These are phyloP conservation scores for Listrodromus nycthemerus DNA, from an alignment of 2,888 invertebrate species.

Conservation along the genomic window DNA sequence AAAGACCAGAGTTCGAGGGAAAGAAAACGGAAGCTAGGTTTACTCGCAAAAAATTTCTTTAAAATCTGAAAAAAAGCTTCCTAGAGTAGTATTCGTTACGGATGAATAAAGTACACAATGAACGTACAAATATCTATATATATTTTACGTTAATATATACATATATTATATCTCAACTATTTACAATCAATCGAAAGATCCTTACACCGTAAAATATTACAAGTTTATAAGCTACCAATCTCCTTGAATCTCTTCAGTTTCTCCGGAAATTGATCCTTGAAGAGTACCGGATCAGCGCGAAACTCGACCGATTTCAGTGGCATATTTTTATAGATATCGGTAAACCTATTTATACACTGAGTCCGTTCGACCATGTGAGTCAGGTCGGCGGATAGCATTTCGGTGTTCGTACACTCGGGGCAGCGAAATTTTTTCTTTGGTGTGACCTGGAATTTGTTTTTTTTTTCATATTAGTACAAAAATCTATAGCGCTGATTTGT, in stretches of 20 bases:
- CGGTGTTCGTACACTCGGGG: slow-evolving; percentile 96
- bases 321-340: slow-evolving; percentile 93
- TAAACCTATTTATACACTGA: slow-evolving; percentile 92
- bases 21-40: not conserved
- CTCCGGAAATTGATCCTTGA: slow-evolving; percentile 93
- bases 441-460: slow-evolving; percentile 88
- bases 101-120: too few relatives aligned
- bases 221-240: slow-evolving; percentile 96
- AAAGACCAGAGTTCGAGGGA: slow-evolving; percentile 36
- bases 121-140: too few relatives aligned
- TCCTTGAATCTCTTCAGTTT: slow-evolving; percentile 95
- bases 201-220: slow-evolving; percentile 84
- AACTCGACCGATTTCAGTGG: slow-evolving; percentile 96
- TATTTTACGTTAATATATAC: too few relatives aligned
- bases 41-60: too few relatives aligned
- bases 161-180: not conserved
- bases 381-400: slow-evolving; percentile 96
- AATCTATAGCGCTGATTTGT: not conserved
- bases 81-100: too few relatives aligned
- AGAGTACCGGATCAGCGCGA: slow-evolving; percentile 97
- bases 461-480: not conserved
- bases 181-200: not conserved
- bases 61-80: too few relatives aligned
- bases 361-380: slow-evolving; percentile 97
- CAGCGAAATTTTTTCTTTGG: slow-evolving; percentile 99